phyloP scores from a whole-genome alignment of 2,797 vertebrate genomes.

The Sebastes aleutianus region DNA sequence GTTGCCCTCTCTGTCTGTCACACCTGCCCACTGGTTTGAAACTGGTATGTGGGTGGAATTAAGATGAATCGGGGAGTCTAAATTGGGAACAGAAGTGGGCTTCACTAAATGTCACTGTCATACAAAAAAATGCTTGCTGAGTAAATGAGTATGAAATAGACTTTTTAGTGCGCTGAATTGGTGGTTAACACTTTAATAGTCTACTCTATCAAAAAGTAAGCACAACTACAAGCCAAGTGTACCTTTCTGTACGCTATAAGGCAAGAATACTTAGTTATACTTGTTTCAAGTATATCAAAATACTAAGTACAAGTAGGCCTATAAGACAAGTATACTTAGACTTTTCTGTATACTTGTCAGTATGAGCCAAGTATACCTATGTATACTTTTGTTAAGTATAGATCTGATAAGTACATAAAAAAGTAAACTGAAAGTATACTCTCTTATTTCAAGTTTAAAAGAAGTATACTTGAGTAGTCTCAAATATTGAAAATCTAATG shows the following conservation, averaged over 20 bases:
- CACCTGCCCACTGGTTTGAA: conserved; percentile 75
- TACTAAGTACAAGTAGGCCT: too few relatives aligned
- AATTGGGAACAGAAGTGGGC: conserved; percentile 62
- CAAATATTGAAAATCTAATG: not conserved
- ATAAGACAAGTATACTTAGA: too few relatives aligned
- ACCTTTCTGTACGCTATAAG: too few relatives aligned
- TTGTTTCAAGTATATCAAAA: not conserved
- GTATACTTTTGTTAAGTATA: too few relatives aligned
- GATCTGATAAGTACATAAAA: too few relatives aligned
- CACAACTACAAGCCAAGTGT: too few relatives aligned
- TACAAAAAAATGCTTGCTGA: conserved; percentile 18
- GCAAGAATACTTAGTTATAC: not conserved
- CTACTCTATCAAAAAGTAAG: too few relatives aligned
- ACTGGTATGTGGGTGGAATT: conserved; percentile 70
- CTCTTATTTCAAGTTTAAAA: too few relatives aligned
- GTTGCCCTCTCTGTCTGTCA: conserved; percentile 48
- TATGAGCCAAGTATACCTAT: too few relatives aligned
- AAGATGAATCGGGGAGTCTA: conserved; percentile 58
- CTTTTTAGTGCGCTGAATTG: not conserved
- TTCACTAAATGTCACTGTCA: conserved; percentile 45
- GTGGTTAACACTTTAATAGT: too few relatives aligned
- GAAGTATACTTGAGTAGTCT: not conserved
- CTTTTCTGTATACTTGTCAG: too few relatives aligned
- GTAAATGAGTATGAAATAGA: not conserved
- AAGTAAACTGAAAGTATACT: too few relatives aligned